Conservation (phyloP, 2,888 invertebrate genomes). For the Timema cristinae region DNA sequence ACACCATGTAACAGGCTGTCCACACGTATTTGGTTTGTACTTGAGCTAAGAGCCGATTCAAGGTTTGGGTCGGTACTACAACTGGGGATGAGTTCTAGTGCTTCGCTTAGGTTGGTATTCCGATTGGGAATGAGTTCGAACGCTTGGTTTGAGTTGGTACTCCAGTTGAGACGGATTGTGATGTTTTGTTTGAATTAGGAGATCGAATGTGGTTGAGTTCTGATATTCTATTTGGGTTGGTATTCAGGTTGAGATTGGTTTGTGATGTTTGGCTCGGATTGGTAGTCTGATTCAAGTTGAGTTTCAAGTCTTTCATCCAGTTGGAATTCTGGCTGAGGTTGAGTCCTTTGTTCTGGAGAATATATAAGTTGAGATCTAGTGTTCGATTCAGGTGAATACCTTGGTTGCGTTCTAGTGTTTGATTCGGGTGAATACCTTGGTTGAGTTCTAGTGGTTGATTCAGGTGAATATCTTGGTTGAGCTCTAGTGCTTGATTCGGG, state of each 20-base stretch:
- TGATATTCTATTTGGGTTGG: too few species aligned
- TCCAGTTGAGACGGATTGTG: not conserved
- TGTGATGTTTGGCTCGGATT: not conserved
- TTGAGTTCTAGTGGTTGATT: not conserved
- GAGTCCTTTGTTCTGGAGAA: not conserved
- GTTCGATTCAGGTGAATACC: not conserved
- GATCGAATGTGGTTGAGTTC: not conserved
- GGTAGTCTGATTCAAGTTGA: not conserved
- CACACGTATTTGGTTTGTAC: too few species aligned
- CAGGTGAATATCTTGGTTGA: not conserved
- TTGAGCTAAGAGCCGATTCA: too few species aligned
- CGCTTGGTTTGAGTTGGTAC: too few species aligned
- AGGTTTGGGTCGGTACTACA: too few species aligned
- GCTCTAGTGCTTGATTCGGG: too few species aligned
- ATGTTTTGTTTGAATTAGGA: not conserved
- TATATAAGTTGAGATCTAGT: not conserved
- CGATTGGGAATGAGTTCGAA: not conserved
- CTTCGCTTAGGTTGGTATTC: not conserved
- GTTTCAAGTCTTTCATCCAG: not conserved
- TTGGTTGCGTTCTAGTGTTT: not conserved
- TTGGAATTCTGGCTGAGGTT: slow-evolving; percentile 3
- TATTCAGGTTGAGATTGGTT: not conserved
- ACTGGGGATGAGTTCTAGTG: too few species aligned
- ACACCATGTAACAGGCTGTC: not conserved
- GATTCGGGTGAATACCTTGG: not conserved